A percentile compares a stretch with the other conserved stretches of the same genome.
These are phyloP conservation scores for Probosciger aterrimus DNA, from an alignment of 2,113 vertebrate genomes.

Conservation along the genomic window DNA sequence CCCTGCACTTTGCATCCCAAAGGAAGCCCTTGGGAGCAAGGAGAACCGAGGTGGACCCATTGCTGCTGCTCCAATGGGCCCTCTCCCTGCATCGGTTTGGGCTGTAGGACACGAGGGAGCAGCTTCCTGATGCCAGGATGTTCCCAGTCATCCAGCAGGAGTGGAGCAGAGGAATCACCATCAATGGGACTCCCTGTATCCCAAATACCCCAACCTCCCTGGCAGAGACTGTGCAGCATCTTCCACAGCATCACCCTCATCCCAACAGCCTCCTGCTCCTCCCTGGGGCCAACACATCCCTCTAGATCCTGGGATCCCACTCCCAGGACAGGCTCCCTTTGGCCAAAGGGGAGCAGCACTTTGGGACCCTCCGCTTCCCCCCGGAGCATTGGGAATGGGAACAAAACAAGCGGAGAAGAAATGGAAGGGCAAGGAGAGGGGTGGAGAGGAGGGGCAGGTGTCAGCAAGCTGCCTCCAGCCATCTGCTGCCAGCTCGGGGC, in stretches of 20 bases:
- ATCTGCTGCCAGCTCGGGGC: conserved; percentile 54
- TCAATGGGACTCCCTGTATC: rapidly evolving
- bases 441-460: conserved; percentile 40
- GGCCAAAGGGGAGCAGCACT: neutral
- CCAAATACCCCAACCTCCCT: neutral
- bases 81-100: neutral
- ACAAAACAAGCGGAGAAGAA: neutral
- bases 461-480: conserved; percentile 37
- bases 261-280: too few relatives aligned
- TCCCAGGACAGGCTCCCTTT: rapidly evolving
- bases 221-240: neutral
- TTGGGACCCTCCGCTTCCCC: neutral
- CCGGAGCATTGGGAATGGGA: neutral
- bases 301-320: rapidly evolving
- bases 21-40: neutral
- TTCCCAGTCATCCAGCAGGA: neutral
- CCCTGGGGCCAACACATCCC: neutral
- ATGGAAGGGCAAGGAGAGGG: conserved; percentile 1
- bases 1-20: rapidly evolving
- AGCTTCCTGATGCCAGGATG: neutral
- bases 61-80: neutral
- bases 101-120: neutral
- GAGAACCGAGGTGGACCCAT: neutral
- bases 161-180: rapidly evolving
- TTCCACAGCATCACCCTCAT: neutral